Conservation (phyloP, 2,113 vertebrate species). For the Turnix velox region DNA sequence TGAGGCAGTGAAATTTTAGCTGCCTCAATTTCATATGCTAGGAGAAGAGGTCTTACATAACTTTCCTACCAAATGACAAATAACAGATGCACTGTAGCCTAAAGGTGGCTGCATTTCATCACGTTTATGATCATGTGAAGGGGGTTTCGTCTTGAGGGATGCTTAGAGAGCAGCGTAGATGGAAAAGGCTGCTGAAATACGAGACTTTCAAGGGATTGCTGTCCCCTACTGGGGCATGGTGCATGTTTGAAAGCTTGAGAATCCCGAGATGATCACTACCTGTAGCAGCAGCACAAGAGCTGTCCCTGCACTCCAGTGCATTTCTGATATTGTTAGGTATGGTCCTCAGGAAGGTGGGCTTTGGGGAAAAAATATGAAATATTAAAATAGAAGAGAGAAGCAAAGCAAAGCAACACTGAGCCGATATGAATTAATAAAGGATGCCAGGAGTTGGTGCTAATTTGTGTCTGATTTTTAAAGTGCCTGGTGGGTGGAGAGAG, state of each 20-base stretch:
- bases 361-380: accelerated
- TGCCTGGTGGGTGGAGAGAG: conserved; percentile 64
- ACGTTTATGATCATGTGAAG: not conserved
- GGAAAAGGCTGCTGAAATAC: not conserved
- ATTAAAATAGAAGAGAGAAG: conserved; percentile 45
- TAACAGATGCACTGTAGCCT: not conserved
- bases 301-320: not conserved
- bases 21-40: not conserved
- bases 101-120: not conserved
- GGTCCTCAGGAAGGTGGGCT: not conserved
- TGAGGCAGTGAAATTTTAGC: not conserved
- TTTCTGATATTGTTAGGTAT: not conserved
- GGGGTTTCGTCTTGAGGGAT: not conserved
- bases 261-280: not conserved
- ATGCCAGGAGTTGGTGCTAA: conserved; percentile 57
- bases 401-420: conserved; percentile 2
- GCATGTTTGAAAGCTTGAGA: not conserved
- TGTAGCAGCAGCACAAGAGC: not conserved
- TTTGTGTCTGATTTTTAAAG: conserved; percentile 67
- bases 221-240: not conserved
- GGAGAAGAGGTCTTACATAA: not conserved
- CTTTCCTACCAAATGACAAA: not conserved
- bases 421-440: conserved; percentile 29
- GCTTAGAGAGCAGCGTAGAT: not conserved
- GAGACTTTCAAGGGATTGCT: not conserved